A percentile compares a stretch with the other conserved stretches of the same genome.
These are phyloP conservation scores for Pleuronectes platessa DNA, from an alignment of 2,113 vertebrate species.

Conservation along the genomic window DNA sequence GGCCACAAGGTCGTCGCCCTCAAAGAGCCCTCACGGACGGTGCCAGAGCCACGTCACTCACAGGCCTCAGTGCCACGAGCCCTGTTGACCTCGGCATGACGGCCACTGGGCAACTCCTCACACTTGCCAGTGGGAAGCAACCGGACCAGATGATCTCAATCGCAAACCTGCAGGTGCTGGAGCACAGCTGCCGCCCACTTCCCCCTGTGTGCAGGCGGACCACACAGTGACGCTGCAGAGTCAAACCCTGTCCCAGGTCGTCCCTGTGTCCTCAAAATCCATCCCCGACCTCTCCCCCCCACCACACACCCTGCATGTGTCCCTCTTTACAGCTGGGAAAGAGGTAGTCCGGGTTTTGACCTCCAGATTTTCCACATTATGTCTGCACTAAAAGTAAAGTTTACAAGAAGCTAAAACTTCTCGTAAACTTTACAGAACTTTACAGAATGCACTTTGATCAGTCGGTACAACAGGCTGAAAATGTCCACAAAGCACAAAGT, in stretches of 20 bases:
- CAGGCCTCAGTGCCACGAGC: background rate
- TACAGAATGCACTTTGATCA: background rate
- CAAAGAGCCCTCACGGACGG: constrained; percentile 10
- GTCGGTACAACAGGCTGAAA: too few species aligned
- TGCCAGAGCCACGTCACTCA: constrained; percentile 19
- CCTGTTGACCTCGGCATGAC: constrained; percentile 6
- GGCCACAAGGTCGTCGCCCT: constrained; percentile 9
- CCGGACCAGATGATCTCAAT: background rate
- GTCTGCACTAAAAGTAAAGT: too few species aligned
- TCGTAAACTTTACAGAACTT: background rate
- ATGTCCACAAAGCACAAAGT: too few species aligned
- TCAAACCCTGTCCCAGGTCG: constrained; percentile 4
- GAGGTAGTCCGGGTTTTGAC: too few species aligned
- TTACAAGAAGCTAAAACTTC: too few species aligned
- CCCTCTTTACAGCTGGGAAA: background rate
- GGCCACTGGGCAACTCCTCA: constrained; percentile 8
- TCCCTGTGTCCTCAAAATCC: background rate
- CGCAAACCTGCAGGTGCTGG: constrained; percentile 11
- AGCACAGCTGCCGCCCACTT: background rate
- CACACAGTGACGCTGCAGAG: too few species aligned
- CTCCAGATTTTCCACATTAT: too few species aligned
- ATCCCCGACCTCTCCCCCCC: background rate
- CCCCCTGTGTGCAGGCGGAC: too few species aligned
- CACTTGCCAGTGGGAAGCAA: constrained; percentile 6
- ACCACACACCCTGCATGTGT: background rate